A percentile compares a stretch with the other conserved stretches of the same genome.
phyloP scores from a whole-genome alignment of 1,140 invertebrate species.

The Aethina tumida region DNA sequence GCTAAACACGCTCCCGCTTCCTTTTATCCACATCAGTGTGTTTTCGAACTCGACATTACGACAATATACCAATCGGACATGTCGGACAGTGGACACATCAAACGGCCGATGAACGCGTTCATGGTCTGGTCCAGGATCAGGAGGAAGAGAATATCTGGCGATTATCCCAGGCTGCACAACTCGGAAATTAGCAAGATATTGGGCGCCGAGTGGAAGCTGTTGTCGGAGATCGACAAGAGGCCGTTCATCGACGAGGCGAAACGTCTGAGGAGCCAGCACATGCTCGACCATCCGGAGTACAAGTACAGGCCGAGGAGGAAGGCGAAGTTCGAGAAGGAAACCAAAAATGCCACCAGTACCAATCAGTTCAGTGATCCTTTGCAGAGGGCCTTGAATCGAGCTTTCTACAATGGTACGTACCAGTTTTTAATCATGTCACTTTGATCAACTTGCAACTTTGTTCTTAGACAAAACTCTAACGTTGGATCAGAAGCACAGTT shows the following conservation, averaged over 20 bases:
- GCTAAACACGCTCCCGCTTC: conserved; percentile 23
- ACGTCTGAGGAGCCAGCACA: conserved; percentile 58
- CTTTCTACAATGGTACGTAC: conserved; percentile 8
- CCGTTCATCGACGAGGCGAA: conserved; percentile 82
- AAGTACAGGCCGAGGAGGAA: conserved; percentile 61
- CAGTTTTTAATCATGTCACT: no score
- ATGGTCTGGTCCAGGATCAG: conserved; percentile 62
- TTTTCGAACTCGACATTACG: conserved; percentile 4
- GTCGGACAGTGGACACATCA: conserved; percentile 39
- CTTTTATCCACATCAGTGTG: conserved; percentile 19
- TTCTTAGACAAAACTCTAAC: conserved; percentile 6
- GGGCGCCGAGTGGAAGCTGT: conserved; percentile 58
- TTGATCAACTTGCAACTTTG: no score
- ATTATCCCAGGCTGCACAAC: conserved; percentile 74
- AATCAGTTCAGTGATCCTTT: conserved; percentile 13
- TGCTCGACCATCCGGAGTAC: conserved; percentile 65
- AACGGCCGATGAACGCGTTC: conserved; percentile 60
- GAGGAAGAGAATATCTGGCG: conserved; percentile 63
- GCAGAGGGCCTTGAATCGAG: conserved; percentile 18
- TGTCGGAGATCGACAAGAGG: conserved; percentile 54
- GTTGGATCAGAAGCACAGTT: background rate
- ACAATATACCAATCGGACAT: conserved; percentile 1
- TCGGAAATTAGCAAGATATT: conserved; percentile 66
- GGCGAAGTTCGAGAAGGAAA: conserved; percentile 22
- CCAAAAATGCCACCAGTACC: conserved; percentile 6